Base-by-base conservation (phyloP, 1,140 invertebrate species). In the Drosophila rhopaloa region DNA sequence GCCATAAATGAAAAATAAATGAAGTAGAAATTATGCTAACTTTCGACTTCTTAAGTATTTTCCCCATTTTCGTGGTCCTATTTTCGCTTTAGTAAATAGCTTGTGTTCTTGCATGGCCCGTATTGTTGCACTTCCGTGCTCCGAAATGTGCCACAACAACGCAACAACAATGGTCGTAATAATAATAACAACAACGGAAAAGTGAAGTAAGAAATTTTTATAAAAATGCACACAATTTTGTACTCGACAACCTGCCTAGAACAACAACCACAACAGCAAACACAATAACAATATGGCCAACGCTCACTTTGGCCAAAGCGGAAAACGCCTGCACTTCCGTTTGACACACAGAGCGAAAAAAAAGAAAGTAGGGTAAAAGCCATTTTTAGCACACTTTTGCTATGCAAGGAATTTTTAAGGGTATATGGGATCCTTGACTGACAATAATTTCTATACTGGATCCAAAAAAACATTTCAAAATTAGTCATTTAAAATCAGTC, bases 271-370 rank as follows among this genome's bases (percentile, higher is more conserved):
- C 66, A 66, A 67, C 67, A 72, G 46, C 46, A 47, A 72, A 16
- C 53, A 57, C 46, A 51, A 75, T 32, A 71, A 62, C 60, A 83
- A 81, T 74, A 65, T 85, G 81, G 65, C 66, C 70, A 77, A 68
- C 71, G 71, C 59, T 85, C 70, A 76, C 71, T 82, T 82, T 68
- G 62, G 63, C 54, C 66, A 88, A 61, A 82, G 50, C 63, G 83
- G 83, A 88, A 86, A 86, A 88, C 83, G 83, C 83, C 83, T 86
- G 83, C 83, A 88, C 83, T 86, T 79, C 83, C 79, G 82, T 51
- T 86, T 59, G 63, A 62, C 66, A 74, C 81, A 79, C 66, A 63
- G 27, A 48, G 11, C 32, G n/a, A 63, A 46, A 57, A 68, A 58
- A 38, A 27, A 47, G 51, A 73, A 60, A 19, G 4, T 14, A 14